Evolutionary conservation across 1,140 invertebrate genomes (phyloP), one percentile per base, ranked within the genome.

Genomic region (Temnothorax curvispinosus): DNA sequence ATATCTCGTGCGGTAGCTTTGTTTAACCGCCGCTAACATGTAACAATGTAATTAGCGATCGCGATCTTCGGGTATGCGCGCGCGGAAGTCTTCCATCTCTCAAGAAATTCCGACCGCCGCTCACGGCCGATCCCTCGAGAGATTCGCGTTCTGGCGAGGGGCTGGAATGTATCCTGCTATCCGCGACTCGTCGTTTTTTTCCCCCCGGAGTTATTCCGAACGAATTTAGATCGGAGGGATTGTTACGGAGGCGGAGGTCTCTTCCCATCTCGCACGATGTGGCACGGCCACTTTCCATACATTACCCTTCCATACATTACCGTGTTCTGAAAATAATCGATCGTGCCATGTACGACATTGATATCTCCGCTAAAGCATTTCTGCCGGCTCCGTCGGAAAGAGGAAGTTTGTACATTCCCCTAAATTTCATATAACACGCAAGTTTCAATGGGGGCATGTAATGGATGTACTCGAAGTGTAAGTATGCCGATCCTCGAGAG

Each of bases 11-110:
- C 8, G 21, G 35, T 41, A 56, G 80, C 54, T 75, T 84, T 84
- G 54, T 84, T 84, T 84, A 75, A 75, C 32, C 69, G 27, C 54
- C 54, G 41, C 32, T 84, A 84, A 84, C 80, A n/a, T 84, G n/a
- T 60, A 84, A 75, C 80, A 84, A 84, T 84, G 80, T 84, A 84
- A 84, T 84, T 84, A 84, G 80, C 54, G 67, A 84, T 84, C 69
- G 41, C 32, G 69, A 84, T 84, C 80, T 84, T 38, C 3, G 27
- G 32, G 27, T 62, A 47, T 35, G n/a, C 41, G 54, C 67, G 41
- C 27, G 80, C 67, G 50, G 80, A 82, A 60, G 80, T 82, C 54
- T 41, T 84, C 80, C 80, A 84, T 84, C 80, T 75, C 54, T 21
- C 69, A n/a, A 60, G 80, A 47, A 84, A 74, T 74, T 84, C 54